Evolutionary conservation across 2,113 vertebrate genomes (phyloP).

Genomic region (Dryoscopus gambensis): DNA sequence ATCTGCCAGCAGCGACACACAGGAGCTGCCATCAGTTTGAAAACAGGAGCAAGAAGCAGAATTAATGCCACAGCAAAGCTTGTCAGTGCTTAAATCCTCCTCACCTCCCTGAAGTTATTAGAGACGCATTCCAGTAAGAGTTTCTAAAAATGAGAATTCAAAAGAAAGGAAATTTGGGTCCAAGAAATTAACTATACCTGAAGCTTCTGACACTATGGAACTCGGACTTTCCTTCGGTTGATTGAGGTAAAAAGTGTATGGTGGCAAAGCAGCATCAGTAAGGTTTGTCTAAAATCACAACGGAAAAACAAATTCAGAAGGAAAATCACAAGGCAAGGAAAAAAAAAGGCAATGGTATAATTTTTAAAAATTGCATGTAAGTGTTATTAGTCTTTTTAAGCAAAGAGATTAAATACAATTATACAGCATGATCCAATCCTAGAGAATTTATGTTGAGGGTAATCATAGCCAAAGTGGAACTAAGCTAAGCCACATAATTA

Average conservation of each 20-base stretch:
- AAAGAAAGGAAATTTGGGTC: not conserved
- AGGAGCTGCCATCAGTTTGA: not conserved
- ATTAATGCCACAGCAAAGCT: not conserved
- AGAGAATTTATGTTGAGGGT: not conserved
- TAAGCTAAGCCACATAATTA: not conserved
- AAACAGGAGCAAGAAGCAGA: not conserved
- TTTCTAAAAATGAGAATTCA: not conserved
- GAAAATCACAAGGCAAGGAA: not conserved
- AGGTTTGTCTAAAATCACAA: slow-evolving; percentile 71
- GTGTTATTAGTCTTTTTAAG: not conserved
- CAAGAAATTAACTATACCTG: slow-evolving; percentile 76
- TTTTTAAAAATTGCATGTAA: not conserved
- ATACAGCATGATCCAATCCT: not conserved
- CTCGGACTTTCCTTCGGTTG: slow-evolving; percentile 76
- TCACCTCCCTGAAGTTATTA: not conserved
- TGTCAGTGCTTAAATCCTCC: not conserved
- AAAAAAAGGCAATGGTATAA: not conserved
- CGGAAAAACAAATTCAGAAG: not conserved
- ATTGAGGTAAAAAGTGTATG: slow-evolving; percentile 76
- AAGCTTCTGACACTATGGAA: slow-evolving; percentile 79
- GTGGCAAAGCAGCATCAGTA: slow-evolving; percentile 54
- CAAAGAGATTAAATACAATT: not conserved
- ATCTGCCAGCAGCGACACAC: not conserved
- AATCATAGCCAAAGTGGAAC: not conserved
- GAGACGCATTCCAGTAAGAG: not conserved